Evolutionary conservation across 2,888 invertebrate genomes (phyloP), one percentile per base, ranked within the genome.

Genomic region (Calameuta filiformis): DNA sequence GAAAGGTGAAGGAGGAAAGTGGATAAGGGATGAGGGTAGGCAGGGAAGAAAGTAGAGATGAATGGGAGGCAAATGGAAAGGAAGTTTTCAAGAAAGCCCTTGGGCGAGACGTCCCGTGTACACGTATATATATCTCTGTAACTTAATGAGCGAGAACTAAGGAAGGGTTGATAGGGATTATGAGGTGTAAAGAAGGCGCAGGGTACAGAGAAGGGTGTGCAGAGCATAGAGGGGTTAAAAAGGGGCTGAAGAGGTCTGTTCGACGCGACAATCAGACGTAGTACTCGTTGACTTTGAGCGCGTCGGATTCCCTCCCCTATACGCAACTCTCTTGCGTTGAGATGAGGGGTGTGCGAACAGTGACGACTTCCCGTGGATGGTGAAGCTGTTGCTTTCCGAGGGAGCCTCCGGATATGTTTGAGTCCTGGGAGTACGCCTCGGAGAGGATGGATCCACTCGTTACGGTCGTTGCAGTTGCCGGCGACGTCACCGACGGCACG

Each of bases 241-340:
- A 71, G 11, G 30, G 9, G 30, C 11, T 9, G 33, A 31, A 34
- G 71, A 30, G 71, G 15, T 71, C 34, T 37, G 74, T 37, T 34
- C n/a, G 9, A 35, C 35, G 23, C 35, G 82, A 81, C 85, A 84
- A 86, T 91, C 89, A 91, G 86, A 91, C 91, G 88, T 91, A 91
- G 84, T 91, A 91, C 84, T 91, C 91, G 87, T 91, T 91, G 87
- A 91, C 86, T 87, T 90, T 89, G 84, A 90, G 90, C 87, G 91
- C 90, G 91, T 90, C 91, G 85, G 86, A 82, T 74, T 91, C 90
- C 88, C 90, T 85, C 80, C 89, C 91, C 91, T 91, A 91, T 91
- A 91, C 91, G 84, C 91, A 91, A 74, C 91, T 91, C 79, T 91
- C 91, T 79, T 91, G 91, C 35, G 90, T 91, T 23, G 91, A 91